Percentiles rank a stretch among this genome's conserved stretches.
These are phyloP conservation scores for Nothocercus nigrocapillus DNA, from an alignment of 2,113 vertebrate genomes.

Conservation along the genomic window DNA sequence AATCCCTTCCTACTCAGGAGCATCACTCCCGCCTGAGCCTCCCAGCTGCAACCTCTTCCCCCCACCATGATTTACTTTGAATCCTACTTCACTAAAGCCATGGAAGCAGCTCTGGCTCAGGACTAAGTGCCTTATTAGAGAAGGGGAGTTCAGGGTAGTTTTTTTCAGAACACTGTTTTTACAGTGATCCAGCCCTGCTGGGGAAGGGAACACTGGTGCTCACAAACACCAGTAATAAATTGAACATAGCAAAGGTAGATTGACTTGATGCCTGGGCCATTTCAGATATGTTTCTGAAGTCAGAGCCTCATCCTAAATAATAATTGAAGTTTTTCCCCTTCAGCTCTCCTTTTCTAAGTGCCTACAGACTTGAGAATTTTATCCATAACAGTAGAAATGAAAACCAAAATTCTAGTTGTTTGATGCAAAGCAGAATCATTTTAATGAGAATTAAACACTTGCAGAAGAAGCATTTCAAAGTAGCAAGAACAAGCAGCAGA, in stretches of 20 bases:
- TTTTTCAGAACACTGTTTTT: not conserved
- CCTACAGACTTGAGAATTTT: not conserved
- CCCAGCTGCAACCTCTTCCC: not conserved
- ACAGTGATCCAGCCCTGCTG: not conserved
- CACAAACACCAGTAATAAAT: not conserved
- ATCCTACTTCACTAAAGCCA: not conserved
- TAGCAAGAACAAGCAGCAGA: not conserved
- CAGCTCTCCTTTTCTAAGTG: not conserved
- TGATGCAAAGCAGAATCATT: not conserved
- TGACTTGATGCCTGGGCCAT: not conserved
- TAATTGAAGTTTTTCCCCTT: not conserved
- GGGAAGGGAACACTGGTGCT: not conserved
- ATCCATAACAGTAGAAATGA: not conserved
- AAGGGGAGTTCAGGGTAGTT: not conserved
- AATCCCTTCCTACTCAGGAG: not conserved
- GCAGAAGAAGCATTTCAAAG: not conserved
- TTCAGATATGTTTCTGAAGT: not conserved
- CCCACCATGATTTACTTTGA: not conserved
- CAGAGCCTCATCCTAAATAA: not conserved
- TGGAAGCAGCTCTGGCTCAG: not conserved
- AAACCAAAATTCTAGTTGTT: not conserved
- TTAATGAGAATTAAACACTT: conserved; percentile 6
- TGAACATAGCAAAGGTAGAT: not conserved
- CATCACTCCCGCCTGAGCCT: not conserved
- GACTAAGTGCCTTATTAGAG: not conserved